Base-by-base conservation (phyloP, 2,888 invertebrate species). In the Stenolophus ochropezus region DNA sequence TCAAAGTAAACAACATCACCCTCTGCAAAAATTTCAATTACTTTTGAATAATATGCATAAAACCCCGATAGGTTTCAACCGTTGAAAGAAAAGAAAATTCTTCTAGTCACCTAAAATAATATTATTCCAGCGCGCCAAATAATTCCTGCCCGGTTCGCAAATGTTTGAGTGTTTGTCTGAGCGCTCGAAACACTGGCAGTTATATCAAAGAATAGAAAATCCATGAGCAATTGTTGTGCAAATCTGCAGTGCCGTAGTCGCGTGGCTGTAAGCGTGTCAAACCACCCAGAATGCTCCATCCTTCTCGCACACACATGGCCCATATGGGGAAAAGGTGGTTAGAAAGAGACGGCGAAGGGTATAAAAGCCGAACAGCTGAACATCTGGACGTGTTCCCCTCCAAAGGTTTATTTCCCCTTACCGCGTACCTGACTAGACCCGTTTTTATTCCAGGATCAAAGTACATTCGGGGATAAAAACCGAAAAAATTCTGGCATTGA, bases 251-350 rank as follows among this genome's bases (percentile, higher is more conserved):
- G 86, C 65, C 33, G 65, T 69, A 69, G 65, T 69, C 85, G 87
- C 88, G 88, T 88, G 88, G 87, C 88, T 85, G 84, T 87, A 86
- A 88, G 87, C 87, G 88, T 88, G 88, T 18, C 88, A 87, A 88
- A 87, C 88, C 88, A 83, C 85, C 90, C 88, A 87, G 88, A 89
- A 84, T 82, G 69, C 53, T 82, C 82, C 74, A 83, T 91, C 91
- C 85, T 90, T 73, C 71, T 85, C 84, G 79, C 51, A 79, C 80
- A 79, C 74, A 56, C 51, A 16, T 23, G 20, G 14, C 71, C 25
- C 20, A n/a, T 49, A 75, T 80, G 53, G 18, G 73, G 51, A 78
- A 65, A 49, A 78, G 83, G 83, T 83, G 83, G 82, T 82, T 81
- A 83, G 83, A 86, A 79, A 82, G 84, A 84, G 85, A 86, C 20